Evolutionary conservation across 1,140 invertebrate genomes (phyloP), one percentile per base, ranked within the genome.

Genomic region (Pantala flavescens): DNA sequence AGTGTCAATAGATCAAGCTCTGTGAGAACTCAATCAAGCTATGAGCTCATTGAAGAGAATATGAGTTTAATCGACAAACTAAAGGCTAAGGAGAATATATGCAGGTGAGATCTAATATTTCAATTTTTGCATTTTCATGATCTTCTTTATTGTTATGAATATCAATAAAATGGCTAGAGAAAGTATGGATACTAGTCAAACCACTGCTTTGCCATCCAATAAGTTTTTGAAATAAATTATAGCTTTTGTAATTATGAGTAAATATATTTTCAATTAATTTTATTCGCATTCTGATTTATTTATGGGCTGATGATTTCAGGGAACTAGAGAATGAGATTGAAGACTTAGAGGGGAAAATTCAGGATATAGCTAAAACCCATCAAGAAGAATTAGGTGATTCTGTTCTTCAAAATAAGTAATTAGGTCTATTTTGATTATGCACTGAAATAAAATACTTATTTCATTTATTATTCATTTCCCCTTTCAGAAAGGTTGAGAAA

Each of bases 31-130:
- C 81, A 84, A 77, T 81, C 79, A 14, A 84, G 82, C 75, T 85
- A 83, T 75, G 81, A 83, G 75, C 79, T 86, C n/a, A 81, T 87
- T 21, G 82, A 87, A 78, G 84, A 84, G 74, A 84, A 85, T 73
- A 82, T 87, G 73, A 81, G 78, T 49, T 78, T 86, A 0, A 75
- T 86, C 19, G 84, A 83, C 70, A 80, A 83, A 75, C 75, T 87
- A 36, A 80, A 80, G 73, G 80, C 81, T 43, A 84, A 85, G 78
- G 85, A 86, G 78, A 81, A 83, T 71, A 80, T 83, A 24, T 83
- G 83, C 77, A 80, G 80, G 80, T 80, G 71, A 70, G 74, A 74
- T 63, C 12, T 7, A 36, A 36, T 36, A 36, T 36, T 2, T 36
- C 28, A 2, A 36, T 9, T 36, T 5, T 36, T 5, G 2, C 9